These are phyloP conservation scores for Trichoplusia ni DNA, from an alignment of 1,140 invertebrate species.

Conservation along the genomic window DNA sequence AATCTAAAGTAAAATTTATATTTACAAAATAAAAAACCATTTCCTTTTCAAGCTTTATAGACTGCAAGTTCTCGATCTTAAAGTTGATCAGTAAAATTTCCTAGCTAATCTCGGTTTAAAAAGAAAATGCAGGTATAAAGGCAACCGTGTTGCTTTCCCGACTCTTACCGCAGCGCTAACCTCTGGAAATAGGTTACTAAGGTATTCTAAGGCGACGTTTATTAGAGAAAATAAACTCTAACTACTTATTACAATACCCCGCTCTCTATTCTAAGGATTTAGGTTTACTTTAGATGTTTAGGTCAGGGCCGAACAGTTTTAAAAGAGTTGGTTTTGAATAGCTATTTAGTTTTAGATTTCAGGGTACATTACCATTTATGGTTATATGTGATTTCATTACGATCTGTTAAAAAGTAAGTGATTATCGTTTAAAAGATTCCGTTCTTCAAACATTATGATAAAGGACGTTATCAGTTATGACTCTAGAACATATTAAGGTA, in stretches of 20 bases:
- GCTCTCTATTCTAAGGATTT: not conserved
- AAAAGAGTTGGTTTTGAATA: not conserved
- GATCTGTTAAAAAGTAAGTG: too few species aligned
- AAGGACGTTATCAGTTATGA: too few species aligned
- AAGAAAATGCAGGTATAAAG: slow-evolving; percentile 1
- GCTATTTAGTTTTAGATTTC: too few species aligned
- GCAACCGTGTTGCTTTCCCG: not conserved
- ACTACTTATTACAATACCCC: slow-evolving; percentile 10
- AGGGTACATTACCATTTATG: too few species aligned
- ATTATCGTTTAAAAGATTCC: too few species aligned
- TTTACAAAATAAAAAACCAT: too few species aligned
- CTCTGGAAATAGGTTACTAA: slow-evolving; percentile 3
- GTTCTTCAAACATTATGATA: too few species aligned
- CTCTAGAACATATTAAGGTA: too few species aligned
- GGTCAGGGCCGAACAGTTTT: slow-evolving; percentile 3
- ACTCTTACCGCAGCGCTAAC: not conserved
- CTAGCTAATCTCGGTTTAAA: slow-evolving; percentile 1
- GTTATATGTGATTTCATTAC: too few species aligned
- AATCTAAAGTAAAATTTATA: too few species aligned
- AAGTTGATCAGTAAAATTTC: not conserved
- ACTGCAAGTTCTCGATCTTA: not conserved
- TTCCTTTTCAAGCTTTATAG: too few species aligned
- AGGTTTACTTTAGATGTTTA: not conserved
- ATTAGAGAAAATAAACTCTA: slow-evolving; percentile 16
- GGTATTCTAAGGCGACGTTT: slow-evolving; percentile 12